Evolutionary conservation across 92 coral and sea anemone genomes (phyloP).

Genomic region (Phenganax marumi): DNA sequence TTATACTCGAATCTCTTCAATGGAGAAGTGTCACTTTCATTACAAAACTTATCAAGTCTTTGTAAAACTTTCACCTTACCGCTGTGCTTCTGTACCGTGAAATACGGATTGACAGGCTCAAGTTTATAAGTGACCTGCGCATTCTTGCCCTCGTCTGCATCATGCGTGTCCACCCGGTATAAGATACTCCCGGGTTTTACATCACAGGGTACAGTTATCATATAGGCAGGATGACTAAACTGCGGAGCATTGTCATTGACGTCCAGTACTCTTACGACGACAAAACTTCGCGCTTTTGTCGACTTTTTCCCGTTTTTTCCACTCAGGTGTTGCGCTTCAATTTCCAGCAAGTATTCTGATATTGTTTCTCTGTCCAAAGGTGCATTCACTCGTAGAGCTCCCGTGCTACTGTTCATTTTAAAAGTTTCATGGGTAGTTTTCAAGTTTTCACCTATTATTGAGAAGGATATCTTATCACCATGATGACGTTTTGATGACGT

Average conservation of each 20-base stretch:
- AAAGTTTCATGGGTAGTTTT: constrained; percentile 50
- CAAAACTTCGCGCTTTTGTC: constrained; percentile 64
- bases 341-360: constrained; percentile 73
- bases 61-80: constrained; percentile 74
- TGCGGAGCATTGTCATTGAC: constrained; percentile 66
- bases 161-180: constrained; percentile 67
- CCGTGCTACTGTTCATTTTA: constrained; percentile 63
- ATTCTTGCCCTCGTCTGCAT: constrained; percentile 59
- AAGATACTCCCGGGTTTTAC: constrained; percentile 68
- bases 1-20: constrained; percentile 31
- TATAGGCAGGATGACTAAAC: constrained; percentile 65
- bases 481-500: constrained; percentile 33
- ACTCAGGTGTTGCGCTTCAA: constrained; percentile 67
- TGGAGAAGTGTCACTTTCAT: constrained; percentile 24
- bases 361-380: constrained; percentile 65
- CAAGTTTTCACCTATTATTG: constrained; percentile 83
- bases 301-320: constrained; percentile 39
- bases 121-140: constrained; percentile 68
- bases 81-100: constrained; percentile 70
- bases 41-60: constrained; percentile 67
- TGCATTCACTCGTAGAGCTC: constrained; percentile 66
- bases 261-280: constrained; percentile 70
- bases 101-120: constrained; percentile 68
- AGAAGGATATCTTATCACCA: constrained; percentile 55
- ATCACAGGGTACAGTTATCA: constrained; percentile 79